phyloP scores from a whole-genome alignment of 2,113 vertebrate species.

The Erythrolamprus reginae region DNA sequence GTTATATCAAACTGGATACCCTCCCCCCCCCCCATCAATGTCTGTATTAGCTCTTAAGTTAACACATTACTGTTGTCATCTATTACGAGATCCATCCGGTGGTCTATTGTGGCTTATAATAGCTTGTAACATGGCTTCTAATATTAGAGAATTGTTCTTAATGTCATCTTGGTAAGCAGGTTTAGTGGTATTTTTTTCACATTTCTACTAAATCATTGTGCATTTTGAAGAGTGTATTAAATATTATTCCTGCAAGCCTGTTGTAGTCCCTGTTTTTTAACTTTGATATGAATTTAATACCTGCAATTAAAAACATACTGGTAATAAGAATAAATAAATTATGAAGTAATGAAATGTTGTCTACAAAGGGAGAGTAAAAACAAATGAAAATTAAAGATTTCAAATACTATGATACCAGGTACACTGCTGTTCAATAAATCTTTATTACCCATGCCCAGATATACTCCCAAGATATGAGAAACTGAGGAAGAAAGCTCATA shows the following conservation, averaged over 20 bases:
- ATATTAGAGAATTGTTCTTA: conserved; percentile 2
- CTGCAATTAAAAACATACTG: background rate
- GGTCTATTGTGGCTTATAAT: conserved; percentile 21
- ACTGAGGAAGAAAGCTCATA: background rate
- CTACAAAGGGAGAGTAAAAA: background rate
- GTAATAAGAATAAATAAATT: conserved; percentile 16
- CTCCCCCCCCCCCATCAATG: background rate
- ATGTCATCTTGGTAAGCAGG: conserved; percentile 19
- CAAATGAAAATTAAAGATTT: background rate
- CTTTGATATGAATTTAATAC: background rate
- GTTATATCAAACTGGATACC: conserved; percentile 21
- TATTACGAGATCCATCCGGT: conserved; percentile 40
- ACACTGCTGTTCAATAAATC: background rate
- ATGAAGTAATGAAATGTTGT: background rate
- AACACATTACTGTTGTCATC: background rate
- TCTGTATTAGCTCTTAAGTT: background rate
- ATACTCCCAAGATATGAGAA: background rate
- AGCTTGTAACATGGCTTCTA: too few species aligned
- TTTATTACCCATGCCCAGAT: background rate
- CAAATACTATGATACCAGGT: background rate
- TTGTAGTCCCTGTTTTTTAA: conserved; percentile 4
- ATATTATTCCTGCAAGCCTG: conserved; percentile 21
- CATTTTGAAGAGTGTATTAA: conserved; percentile 15
- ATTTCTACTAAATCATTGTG: conserved; percentile 22
- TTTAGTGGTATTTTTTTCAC: conserved; percentile 40